Evolutionary conservation across 1,140 invertebrate genomes (phyloP), one percentile per base, ranked within the genome.

Genomic region (Achatina immaculata): DNA sequence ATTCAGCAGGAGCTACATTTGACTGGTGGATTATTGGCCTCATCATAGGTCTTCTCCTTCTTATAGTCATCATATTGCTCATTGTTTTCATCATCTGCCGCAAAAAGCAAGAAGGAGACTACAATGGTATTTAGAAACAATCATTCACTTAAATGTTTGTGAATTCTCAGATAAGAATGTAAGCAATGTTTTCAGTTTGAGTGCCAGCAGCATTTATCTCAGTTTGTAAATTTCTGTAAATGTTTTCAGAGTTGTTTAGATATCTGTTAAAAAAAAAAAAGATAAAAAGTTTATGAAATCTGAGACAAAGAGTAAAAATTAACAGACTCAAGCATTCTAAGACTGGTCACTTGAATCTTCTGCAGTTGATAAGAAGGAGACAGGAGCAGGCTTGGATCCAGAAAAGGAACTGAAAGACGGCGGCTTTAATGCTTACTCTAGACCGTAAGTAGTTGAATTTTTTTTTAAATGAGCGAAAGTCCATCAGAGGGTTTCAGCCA

Each of bases 11-110:
- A 34, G 81, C 79, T 34, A 75, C 68, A 14, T 72, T 81, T 48
- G 84, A 85, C 66, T 55, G 71, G 68, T 81, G 82, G 82, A 84
- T 83, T 75, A 83, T 85, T 28, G 84, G 83, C n/a, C 77, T 85
- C 1, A 83, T 85, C 71, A 76, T 85, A 34, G 82, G 73, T 21
- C 58, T 85, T 31, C 51, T 85, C 38, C 43, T 84, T n/a, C 73
- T 85, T 38, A 72, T 85, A 28, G 81, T 83, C 31, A 69, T 85
- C 55, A 80, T 85, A 51, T 36, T 83, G 28, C 74, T 85, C 62
- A 82, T 85, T 51, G 75, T 81, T 74, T 83, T 65, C 43, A 72
- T 85, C 51, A 65, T 85, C 48, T 85, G 83, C 62, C 58, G 83
- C 24, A 84, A 84, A 65, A 66, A 78, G 66, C 77, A 80, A 79